Evolutionary conservation across 2,113 vertebrate genomes (phyloP), one percentile per base, ranked within the genome.

Genomic region (Pitta sordida): DNA sequence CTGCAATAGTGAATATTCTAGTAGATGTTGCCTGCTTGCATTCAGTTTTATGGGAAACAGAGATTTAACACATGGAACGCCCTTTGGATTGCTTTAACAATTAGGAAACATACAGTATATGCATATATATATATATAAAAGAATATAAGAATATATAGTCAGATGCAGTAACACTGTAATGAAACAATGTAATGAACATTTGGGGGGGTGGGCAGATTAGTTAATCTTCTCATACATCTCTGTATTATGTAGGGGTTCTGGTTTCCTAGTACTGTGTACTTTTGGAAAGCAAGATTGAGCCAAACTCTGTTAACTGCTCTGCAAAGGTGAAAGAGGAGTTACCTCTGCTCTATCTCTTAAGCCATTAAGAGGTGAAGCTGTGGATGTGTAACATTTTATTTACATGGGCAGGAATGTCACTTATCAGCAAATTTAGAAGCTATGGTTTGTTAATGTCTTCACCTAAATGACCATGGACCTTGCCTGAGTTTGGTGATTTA

Each of bases 31-130:
- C 65, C 77, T 94, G 39, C 83, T 96, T 93, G 78, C 79, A 60
- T 74, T 93, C 85, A 60, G 18, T 83, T 96, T 97, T 96, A 96
- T 96, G 81, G 93, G 82, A 65, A 56, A 68, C 49, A 68, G 80
- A 85, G 27, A 27, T 93, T 63, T 91, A 94, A 91, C 80, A 88
- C 90, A 74, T 86, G 80, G 88, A 88, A 59, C 44, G 43, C 10
- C 29, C 86, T 86, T 87, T 78, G 74, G 34, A 80, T 91, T 86
- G 82, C 88, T 95, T 93, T 86, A 95, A 91, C 59, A 92, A 93
- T 92, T 89, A 90, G 83, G 48, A 91, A 91, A 74, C 80, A 39
- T 2, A 56, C 82, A 93, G 23, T n/a, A n/a, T n/a, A n/a, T n/a
- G n/a, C n/a, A n/a, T n/a, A n/a, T n/a, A n/a, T n/a, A n/a, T n/a